Base-by-base conservation (phyloP, 2,113 vertebrate genomes). In the Triplophysa rosa region DNA sequence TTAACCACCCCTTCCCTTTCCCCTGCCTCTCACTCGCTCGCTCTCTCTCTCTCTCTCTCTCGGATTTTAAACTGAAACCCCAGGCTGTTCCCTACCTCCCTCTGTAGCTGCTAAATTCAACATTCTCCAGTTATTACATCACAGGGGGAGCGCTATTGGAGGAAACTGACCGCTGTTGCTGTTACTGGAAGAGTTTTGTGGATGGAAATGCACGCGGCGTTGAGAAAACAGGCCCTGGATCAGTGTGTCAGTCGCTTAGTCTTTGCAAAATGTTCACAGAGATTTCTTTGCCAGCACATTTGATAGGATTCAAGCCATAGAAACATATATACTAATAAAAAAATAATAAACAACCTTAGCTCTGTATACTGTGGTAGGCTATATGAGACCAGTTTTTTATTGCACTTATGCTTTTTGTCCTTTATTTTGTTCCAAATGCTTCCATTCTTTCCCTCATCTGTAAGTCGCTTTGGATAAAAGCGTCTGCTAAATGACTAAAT, bases 101-200 rank as follows among this genome's bases (percentile, higher is more conserved):
- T 64, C 16, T 29, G 19, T 16, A 52, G 33, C 62, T 16, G 61
- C 45, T 76, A 52, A 76, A 54, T 45, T 54, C 74, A 62, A 77
- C 74, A 77, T 77, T 77, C 74, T 65, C 62, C 45, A 66, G 45
- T 45, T 23, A 33, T 77, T 29, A 77, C 74, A 77, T 77, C 62
- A 77, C 24, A 52, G 74, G 73, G 8, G 24, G 42, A 19, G 56
- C 0, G 52, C 14, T 47, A 12, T 65, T 65, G 62, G 19, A 77
- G 17, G 16, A 75, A 62, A 45, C 21, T 74, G 62, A 77, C 47
- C 24, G 26, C 42, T 21, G 71, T 14, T 37, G 67, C 67, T n/a
- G 68, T 58, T 23, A 42, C 70, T 73, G 70, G 33, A 63, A 74
- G 3, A 2, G 37, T 47, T 74, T 45, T n/a, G 21, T 45, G 40